Evolutionary conservation across 2,797 vertebrate genomes (phyloP), one percentile per base, ranked within the genome.

Genomic region (Capromys pilorides): DNA sequence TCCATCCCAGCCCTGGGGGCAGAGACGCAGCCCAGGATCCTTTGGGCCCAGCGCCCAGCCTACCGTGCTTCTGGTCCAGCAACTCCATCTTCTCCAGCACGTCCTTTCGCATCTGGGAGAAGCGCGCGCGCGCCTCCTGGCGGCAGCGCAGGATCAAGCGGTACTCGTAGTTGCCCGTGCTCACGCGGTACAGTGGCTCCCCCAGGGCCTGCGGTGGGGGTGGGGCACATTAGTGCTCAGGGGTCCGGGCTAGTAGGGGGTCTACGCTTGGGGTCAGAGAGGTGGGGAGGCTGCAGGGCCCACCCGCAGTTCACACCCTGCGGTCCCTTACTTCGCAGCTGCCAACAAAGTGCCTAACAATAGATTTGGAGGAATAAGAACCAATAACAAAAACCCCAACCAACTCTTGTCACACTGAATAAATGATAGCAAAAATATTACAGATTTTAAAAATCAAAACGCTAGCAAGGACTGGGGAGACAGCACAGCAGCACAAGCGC

Each of bases 91-190:
- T 99, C 98, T 99, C 99, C 90, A 99, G 97, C 51, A 99, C 99
- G 0, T 99, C 99, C 97, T 99, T 99, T 97, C 99, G 99, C 99
- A 99, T 99, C 97, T 99, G 99, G 81, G 99, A 99, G 57, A 99
- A 99, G 54, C 99, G 99, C 0, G 99, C 97, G 0, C 99, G 99
- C 82, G 99, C 99, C 96, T 99, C 99, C 98, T 99, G 99, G 21
- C 99, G 99, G 98, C 99, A 99, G 31, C 99, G 98, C 84, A 99
- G 98, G 90, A 99, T 98, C 96, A 99, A 96, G 1, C 99, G 99
- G 97, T 99, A 99, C 96, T 99, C 99, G 0, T 99, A 99, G 98
- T 99, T 99, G 21, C 99, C 99, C 0, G 99, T 99, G 98, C 99
- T 99, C 89, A 99, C 99, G 0, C 99, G 98, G 93, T 99, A 99